phyloP scores from a whole-genome alignment of 2,797 vertebrate species.

The Diplodus puntazzo region DNA sequence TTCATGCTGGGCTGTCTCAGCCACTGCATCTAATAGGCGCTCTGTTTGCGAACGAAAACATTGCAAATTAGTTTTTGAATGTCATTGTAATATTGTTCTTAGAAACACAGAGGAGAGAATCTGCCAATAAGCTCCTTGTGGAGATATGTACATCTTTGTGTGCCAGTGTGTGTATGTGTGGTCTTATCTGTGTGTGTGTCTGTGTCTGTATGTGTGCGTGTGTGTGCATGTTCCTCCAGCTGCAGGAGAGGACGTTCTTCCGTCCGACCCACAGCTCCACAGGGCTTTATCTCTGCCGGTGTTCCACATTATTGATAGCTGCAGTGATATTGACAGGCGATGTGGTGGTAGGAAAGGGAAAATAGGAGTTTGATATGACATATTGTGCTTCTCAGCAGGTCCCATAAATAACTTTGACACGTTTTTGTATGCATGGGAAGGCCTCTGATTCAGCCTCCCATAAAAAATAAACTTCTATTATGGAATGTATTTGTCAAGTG shows the following conservation, averaged over 20 bases:
- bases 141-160: slow-evolving; percentile 39
- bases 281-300: slow-evolving; percentile 90
- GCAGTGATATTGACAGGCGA: slow-evolving; percentile 98
- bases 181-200: slow-evolving; percentile 28
- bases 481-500: slow-evolving; percentile 99
- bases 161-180: slow-evolving; percentile 37
- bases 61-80: slow-evolving; percentile 1
- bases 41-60: slow-evolving; percentile 7
- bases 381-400: slow-evolving; percentile 99
- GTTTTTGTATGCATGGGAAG: slow-evolving; percentile 99
- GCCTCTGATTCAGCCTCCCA: slow-evolving; percentile 99
- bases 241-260: slow-evolving; percentile 85
- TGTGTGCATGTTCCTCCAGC: slow-evolving; percentile 68
- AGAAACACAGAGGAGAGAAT: slow-evolving; percentile 14
- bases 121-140: slow-evolving; percentile 25
- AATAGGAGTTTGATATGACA: slow-evolving; percentile 99
- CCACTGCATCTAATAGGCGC: background rate
- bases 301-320: slow-evolving; percentile 99
- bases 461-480: slow-evolving; percentile 99
- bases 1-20: background rate
- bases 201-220: slow-evolving; percentile 34
- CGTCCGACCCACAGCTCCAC: slow-evolving; percentile 90
- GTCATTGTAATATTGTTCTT: slow-evolving; percentile 12
- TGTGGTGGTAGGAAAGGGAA: slow-evolving; percentile 91
- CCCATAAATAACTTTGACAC: slow-evolving; percentile 99